Evolutionary conservation across 2,113 vertebrate species (phyloP).

Genomic region (Leptocoma aspasia): DNA sequence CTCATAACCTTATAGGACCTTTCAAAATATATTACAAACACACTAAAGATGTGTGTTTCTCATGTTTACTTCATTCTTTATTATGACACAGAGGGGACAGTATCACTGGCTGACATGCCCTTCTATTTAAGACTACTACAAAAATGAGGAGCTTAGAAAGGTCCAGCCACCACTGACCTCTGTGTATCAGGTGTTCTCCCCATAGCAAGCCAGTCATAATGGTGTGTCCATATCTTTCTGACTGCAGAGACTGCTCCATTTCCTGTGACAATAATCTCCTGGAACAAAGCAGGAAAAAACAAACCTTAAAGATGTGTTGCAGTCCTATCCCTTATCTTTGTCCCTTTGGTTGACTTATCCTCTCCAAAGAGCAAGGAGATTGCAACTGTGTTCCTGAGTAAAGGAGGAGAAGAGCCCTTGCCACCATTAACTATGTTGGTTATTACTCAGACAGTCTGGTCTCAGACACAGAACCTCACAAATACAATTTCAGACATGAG

Average conservation of each 20-base stretch:
- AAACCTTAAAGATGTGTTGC: neutral
- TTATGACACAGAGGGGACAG: neutral
- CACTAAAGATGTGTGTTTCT: neutral
- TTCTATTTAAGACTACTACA: neutral
- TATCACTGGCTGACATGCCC: neutral
- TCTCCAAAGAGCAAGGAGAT: neutral
- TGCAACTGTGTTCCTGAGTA: neutral
- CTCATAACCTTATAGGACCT: conserved; percentile 32
- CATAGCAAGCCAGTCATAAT: neutral
- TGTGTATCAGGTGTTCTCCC: neutral
- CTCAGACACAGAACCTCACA: neutral
- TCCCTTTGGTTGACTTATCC: neutral
- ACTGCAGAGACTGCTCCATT: neutral
- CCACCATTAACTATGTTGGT: neutral
- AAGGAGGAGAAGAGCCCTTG: neutral
- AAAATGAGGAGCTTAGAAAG: neutral
- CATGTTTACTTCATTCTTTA: neutral
- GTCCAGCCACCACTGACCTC: neutral
- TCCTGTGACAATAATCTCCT: conserved; percentile 29
- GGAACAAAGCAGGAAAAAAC: neutral
- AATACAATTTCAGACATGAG: fast-evolving
- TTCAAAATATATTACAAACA: neutral
- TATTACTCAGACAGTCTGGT: neutral
- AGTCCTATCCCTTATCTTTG: neutral
- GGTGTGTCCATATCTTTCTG: neutral